Evolutionary conservation across 2,797 vertebrate genomes (phyloP).

Genomic region (Acestrorhynchus altus): DNA sequence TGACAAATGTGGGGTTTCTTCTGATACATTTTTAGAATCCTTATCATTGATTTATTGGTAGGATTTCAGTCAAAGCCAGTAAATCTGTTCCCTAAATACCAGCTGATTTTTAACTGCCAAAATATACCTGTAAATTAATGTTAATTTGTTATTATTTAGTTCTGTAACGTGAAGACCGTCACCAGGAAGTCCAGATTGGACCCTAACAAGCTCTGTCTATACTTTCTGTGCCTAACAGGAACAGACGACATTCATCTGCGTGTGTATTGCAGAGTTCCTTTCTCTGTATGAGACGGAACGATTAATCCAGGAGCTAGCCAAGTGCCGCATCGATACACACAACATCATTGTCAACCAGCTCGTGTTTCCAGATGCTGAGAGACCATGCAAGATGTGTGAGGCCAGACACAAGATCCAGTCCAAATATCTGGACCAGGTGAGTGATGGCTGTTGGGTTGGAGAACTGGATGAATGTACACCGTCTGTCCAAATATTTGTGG

Average conservation of each 20-base stretch:
- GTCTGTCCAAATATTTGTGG: too few relatives aligned
- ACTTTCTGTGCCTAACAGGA: conserved; percentile 74
- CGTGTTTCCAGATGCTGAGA: conserved; percentile 87
- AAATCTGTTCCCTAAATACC: too few relatives aligned
- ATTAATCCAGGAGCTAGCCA: conserved; percentile 94
- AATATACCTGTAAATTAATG: too few relatives aligned
- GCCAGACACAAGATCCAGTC: conserved; percentile 96
- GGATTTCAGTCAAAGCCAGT: too few relatives aligned
- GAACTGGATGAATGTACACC: too few relatives aligned
- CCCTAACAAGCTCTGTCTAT: not conserved
- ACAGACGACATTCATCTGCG: conserved; percentile 95
- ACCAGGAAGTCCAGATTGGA: not conserved
- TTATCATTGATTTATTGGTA: too few relatives aligned
- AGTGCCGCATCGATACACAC: conserved; percentile 95
- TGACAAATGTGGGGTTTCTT: too few relatives aligned
- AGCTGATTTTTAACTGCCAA: too few relatives aligned
- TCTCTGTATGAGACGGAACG: conserved; percentile 95
- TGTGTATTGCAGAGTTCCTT: conserved; percentile 94
- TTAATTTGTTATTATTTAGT: too few relatives aligned
- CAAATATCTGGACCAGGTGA: conserved; percentile 96
- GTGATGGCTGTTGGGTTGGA: not conserved
- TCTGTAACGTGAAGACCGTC: not conserved
- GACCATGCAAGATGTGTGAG: conserved; percentile 95
- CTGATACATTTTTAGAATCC: too few relatives aligned
- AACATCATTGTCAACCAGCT: conserved; percentile 97